A percentile compares a stretch with the other conserved stretches of the same genome.
phyloP scores from a whole-genome alignment of 2,797 vertebrate genomes.

The Liasis olivaceus region DNA sequence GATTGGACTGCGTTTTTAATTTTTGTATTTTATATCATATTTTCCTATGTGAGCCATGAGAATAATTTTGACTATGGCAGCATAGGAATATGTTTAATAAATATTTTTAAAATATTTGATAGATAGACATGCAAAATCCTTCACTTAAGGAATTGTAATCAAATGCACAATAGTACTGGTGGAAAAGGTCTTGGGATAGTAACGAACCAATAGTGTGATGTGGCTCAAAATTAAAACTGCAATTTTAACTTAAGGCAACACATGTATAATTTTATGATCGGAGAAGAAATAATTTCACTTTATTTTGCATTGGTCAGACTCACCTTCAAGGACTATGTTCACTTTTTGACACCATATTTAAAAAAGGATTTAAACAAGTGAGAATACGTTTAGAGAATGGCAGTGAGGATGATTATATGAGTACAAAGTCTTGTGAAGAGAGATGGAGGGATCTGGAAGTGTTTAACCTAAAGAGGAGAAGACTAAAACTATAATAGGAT shows the following conservation, averaged over 20 bases:
- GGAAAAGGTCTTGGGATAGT: background rate
- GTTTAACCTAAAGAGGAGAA: background rate
- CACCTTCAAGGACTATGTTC: background rate
- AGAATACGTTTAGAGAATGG: background rate
- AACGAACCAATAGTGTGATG: background rate
- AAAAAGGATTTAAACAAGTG: background rate
- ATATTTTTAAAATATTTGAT: too few species aligned
- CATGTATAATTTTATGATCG: background rate
- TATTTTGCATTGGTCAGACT: background rate
- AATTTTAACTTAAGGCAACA: background rate
- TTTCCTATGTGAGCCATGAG: too few species aligned
- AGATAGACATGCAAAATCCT: too few species aligned
- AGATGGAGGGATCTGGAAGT: background rate
- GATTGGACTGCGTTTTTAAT: too few species aligned
- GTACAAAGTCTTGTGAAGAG: background rate
- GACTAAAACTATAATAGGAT: background rate
- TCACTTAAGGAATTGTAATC: too few species aligned
- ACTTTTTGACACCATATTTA: background rate
- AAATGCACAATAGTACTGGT: background rate
- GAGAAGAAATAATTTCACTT: background rate
- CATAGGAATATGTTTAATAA: too few species aligned
- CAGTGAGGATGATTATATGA: background rate
- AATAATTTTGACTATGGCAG: too few species aligned
- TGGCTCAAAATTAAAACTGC: background rate
- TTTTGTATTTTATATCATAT: too few species aligned